These are phyloP conservation scores for Sipha maydis DNA, from an alignment of 2,888 invertebrate genomes.

Conservation along the genomic window DNA sequence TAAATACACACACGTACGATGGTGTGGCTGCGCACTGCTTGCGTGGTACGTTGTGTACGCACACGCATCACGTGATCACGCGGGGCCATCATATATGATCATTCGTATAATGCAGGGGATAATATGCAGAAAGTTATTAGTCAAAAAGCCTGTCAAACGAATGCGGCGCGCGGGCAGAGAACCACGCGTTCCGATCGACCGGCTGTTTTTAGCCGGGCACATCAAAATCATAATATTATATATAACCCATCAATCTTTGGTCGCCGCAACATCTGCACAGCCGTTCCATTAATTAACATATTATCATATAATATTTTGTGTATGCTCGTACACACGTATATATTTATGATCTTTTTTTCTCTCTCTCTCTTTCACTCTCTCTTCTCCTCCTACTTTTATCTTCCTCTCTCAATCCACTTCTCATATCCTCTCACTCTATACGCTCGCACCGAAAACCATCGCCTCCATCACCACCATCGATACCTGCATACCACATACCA, in stretches of 20 bases:
- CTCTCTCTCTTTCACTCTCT: no score
- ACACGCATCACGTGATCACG: neutral
- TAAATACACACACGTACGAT: neutral
- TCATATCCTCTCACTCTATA: neutral
- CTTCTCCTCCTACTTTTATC: no score
- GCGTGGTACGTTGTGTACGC: neutral
- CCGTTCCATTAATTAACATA: conserved; percentile 61
- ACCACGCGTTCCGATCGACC: conserved; percentile 29
- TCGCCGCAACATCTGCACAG: conserved; percentile 49
- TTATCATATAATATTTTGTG: conserved; percentile 57
- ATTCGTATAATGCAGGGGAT: neutral
- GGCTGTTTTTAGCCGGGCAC: conserved; percentile 52
- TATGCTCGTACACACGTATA: neutral
- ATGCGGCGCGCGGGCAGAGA: neutral
- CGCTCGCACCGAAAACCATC: neutral
- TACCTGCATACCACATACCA: neutral
- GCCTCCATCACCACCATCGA: neutral
- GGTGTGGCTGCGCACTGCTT: neutral
- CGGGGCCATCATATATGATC: neutral
- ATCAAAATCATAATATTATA: conserved; percentile 55
- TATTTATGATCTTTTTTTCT: neutral
- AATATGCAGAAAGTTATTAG: conserved; percentile 53
- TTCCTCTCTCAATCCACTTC: no score
- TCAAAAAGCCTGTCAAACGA: conserved; percentile 56
- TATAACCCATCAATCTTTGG: conserved; percentile 56